phyloP scores from a whole-genome alignment of 2,113 vertebrate species.

The Sapayoa aenigma region DNA sequence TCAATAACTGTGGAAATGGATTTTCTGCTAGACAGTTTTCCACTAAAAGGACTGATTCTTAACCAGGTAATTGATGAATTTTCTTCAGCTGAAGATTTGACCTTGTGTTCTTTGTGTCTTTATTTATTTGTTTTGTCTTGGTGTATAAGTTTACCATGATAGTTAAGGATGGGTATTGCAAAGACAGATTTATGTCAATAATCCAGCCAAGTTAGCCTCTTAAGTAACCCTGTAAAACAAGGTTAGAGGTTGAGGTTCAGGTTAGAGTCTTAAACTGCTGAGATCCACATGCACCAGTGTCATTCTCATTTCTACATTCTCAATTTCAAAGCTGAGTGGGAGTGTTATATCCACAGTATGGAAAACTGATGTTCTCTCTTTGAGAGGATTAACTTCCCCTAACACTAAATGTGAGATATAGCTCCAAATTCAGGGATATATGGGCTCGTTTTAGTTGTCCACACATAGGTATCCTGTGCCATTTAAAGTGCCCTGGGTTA shows the following conservation, averaged over 20 bases:
- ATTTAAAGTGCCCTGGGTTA: not conserved
- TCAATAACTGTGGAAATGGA: not conserved
- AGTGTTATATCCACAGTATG: not conserved
- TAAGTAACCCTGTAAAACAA: not conserved
- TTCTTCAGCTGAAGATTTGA: not conserved
- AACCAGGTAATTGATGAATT: not conserved
- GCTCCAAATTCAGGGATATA: not conserved
- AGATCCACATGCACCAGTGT: not conserved
- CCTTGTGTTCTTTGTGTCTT: not conserved
- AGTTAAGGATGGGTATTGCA: not conserved
- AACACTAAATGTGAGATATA: not conserved
- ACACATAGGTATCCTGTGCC: not conserved
- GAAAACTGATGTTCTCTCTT: not conserved
- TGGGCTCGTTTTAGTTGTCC: not conserved
- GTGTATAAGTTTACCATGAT: not conserved
- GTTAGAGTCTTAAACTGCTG: not conserved
- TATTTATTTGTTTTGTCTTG: not conserved
- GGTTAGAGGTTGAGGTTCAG: not conserved
- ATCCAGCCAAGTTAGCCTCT: not conserved
- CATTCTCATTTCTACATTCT: not conserved
- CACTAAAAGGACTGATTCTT: not conserved
- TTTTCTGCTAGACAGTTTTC: not conserved
- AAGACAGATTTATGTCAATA: not conserved
- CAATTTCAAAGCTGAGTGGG: not conserved
- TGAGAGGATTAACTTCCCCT: not conserved